Evolutionary conservation across 2,888 invertebrate species (phyloP), one percentile per base, ranked within the genome.

Genomic region (Phengaris arion): DNA sequence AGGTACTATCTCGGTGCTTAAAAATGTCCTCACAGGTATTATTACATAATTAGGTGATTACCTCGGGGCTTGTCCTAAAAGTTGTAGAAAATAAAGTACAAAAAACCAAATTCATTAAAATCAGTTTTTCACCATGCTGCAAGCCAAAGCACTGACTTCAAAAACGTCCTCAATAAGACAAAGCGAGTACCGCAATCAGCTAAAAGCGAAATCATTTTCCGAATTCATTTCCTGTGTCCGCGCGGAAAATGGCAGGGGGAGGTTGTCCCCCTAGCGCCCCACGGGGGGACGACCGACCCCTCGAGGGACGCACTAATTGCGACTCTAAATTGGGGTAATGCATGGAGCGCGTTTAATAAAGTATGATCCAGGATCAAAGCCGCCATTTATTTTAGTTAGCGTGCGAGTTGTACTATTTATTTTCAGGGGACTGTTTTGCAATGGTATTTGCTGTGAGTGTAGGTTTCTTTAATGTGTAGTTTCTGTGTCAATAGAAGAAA

Each of bases 171-270:
- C 48, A 69, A 69, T 48, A 59, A 48, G 52, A 74, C 74, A 74
- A 74, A 35, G 68, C 35, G 81, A 79, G 78, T 78, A 80, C 78
- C 78, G 85, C 90, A 93, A 93, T 93, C 91, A 91, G 85, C 92
- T 93, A 93, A 93, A 92, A 93, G 92, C 90, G 84, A 87, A 91
- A 90, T 89, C 87, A 91, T 91, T 92, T 92, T 90, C 90, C 89
- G 91, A 92, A 92, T 87, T 87, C 89, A 92, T 93, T 90, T 91
- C 91, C 90, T 87, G 82, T 85, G 88, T 84, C 85, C 85, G 84
- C 81, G 81, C 83, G 82, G 89, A 87, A 89, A 88, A 89, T 86
- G 85, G 85, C 80, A 81, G 85, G 87, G 85, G 85, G 82, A 87
- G 85, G 85, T 85, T 84, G 85, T 88, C 80, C 79, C 75, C 84